Percentiles rank a stretch among this genome's conserved stretches.
These are phyloP conservation scores for Lasioglossum villosulum DNA, from an alignment of 2,888 invertebrate genomes.

Conservation along the genomic window DNA sequence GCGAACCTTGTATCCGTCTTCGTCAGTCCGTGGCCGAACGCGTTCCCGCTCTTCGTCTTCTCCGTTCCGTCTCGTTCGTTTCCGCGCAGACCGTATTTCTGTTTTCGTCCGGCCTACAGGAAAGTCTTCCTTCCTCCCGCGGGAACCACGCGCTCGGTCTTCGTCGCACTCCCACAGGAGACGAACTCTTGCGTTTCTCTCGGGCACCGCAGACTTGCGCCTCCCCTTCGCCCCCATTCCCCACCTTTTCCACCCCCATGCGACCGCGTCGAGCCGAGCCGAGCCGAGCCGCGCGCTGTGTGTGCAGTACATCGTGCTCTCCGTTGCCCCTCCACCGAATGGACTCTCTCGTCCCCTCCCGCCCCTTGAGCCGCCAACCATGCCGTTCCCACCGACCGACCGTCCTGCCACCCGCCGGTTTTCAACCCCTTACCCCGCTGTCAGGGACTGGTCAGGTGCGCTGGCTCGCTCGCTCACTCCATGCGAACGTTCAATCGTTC, in stretches of 20 bases:
- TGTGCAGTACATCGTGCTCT: constrained; percentile 68
- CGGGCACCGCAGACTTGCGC: constrained; percentile 76
- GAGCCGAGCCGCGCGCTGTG: constrained; percentile 39
- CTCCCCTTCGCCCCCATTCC: constrained; percentile 44
- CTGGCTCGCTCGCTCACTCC: constrained; percentile 56
- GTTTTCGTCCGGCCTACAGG: constrained; percentile 50
- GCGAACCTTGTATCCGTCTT: constrained; percentile 64
- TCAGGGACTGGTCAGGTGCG: constrained; percentile 66
- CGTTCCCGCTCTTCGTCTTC: constrained; percentile 50
- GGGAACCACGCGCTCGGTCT: constrained; percentile 51
- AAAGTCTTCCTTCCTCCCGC: constrained; percentile 62
- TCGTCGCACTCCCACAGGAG: constrained; percentile 60
- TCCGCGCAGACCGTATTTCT: constrained; percentile 47
- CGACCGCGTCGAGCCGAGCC: constrained; percentile 24
- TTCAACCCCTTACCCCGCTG: constrained; percentile 55
- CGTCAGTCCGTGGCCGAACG: constrained; percentile 55
- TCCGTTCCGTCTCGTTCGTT: constrained; percentile 54
- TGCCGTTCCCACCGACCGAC: constrained; percentile 52
- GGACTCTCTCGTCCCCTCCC: constrained; percentile 42
- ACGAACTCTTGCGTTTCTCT: constrained; percentile 65
- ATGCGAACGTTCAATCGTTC: constrained; percentile 67
- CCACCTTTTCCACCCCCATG: constrained; percentile 36
- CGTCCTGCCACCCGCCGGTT: constrained; percentile 60
- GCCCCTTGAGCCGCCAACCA: constrained; percentile 36
- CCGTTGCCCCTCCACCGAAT: constrained; percentile 49